Evolutionary conservation across 2,888 invertebrate species (phyloP).

Genomic region (Philereme vetulata): DNA sequence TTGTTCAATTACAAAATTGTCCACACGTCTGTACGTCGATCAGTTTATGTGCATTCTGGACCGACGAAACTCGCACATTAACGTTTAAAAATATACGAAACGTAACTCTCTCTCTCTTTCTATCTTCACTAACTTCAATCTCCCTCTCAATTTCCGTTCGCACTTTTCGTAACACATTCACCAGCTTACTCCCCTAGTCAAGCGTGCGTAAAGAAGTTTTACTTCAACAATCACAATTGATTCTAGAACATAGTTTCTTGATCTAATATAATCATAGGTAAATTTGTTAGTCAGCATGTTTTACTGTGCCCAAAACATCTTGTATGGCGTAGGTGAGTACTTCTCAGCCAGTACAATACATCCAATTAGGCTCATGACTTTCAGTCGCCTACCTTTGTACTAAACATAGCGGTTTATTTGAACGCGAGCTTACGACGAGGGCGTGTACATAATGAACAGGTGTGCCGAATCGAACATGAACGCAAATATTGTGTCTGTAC

Average conservation of each 20-base stretch:
- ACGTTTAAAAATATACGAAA: too few species aligned
- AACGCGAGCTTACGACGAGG: conserved; percentile 18
- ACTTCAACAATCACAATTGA: not conserved
- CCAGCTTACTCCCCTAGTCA: too few species aligned
- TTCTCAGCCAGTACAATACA: conserved; percentile 7
- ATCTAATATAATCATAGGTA: not conserved
- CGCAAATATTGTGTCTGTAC: conserved; percentile 48
- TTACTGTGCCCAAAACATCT: not conserved
- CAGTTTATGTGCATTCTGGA: too few species aligned
- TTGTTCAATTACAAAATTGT: too few species aligned
- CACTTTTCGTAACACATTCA: too few species aligned
- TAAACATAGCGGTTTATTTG: conserved; percentile 23
- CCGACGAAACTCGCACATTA: too few species aligned
- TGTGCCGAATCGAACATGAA: conserved; percentile 48
- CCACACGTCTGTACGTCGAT: too few species aligned
- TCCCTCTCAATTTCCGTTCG: too few species aligned
- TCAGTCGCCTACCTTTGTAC: not conserved
- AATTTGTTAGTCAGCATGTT: not conserved
- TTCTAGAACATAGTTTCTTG: not conserved
- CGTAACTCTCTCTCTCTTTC: too few species aligned
- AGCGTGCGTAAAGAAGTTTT: too few species aligned
- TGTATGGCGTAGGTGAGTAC: not conserved
- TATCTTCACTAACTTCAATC: too few species aligned
- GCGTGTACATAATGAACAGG: conserved; percentile 46
- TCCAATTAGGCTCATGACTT: conserved; percentile 10